phyloP scores from a whole-genome alignment of 2,113 vertebrate species.

The Poeciliopsis retropinna region DNA sequence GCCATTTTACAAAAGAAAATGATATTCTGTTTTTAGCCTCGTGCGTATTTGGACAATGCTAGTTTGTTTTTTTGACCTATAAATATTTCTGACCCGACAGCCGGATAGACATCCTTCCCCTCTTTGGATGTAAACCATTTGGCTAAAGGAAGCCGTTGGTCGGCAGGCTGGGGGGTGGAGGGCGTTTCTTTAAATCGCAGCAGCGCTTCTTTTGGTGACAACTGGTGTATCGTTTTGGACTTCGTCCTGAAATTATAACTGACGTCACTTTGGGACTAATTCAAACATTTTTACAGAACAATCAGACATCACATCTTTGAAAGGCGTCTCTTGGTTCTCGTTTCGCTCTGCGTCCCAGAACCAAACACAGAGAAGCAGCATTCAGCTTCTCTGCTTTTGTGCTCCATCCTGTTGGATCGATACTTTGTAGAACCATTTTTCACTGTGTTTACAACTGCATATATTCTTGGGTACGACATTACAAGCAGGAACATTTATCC shows the following conservation, averaged over 20 bases:
- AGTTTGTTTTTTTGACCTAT: slow-evolving; percentile 56
- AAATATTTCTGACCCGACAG: slow-evolving; percentile 51
- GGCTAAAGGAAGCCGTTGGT: slow-evolving; percentile 33
- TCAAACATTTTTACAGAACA: no score
- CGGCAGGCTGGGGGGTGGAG: background rate
- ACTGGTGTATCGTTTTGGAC: slow-evolving; percentile 4
- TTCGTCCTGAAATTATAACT: background rate
- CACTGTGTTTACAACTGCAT: no score
- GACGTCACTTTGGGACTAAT: background rate
- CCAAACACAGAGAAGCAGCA: no score
- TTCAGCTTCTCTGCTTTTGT: no score
- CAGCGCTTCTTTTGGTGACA: slow-evolving; percentile 19
- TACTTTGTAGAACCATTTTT: no score
- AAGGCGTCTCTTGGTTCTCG: no score
- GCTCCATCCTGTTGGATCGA: no score
- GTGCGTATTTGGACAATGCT: slow-evolving; percentile 54
- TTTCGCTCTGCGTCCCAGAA: no score
- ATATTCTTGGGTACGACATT: no score
- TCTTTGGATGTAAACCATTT: slow-evolving; percentile 31
- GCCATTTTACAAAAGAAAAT: slow-evolving; percentile 42
- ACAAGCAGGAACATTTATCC: no score
- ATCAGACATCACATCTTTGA: no score
- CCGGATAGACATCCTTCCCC: slow-evolving; percentile 63
- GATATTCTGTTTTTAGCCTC: slow-evolving; percentile 36
- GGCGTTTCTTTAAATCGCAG: slow-evolving; percentile 30